Evolutionary conservation across 2,888 invertebrate species (phyloP), one percentile per base, ranked within the genome.

Genomic region (Odontomyia ornata): DNA sequence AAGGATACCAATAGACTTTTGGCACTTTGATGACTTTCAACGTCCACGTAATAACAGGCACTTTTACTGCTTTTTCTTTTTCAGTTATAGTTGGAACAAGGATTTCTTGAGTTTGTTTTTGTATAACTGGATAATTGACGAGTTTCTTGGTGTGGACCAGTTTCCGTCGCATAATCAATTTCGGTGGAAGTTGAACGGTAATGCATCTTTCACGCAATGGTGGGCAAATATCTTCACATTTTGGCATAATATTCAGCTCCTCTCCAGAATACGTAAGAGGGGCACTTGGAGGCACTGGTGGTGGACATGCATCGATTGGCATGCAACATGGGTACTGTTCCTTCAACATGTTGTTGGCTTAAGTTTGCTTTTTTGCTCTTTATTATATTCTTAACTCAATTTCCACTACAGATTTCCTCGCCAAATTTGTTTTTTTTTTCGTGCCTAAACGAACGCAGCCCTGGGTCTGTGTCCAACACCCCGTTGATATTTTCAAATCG

Each of bases 121-220:
- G 46, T 11, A 78, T 56, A 36, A 25, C 43, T 18, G 78, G 75
- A 69, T 77, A 57, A 2, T 72, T 25, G 7, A 77, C 75, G 5
- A 76, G 43, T 60, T 65, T 65, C 43, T 77, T 78, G 28, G 36
- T 47, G 13, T 75, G 57, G 43, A 78, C 64, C 21, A 69, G 69
- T 43, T 75, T 77, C 13, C 75, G 73, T 46, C 72, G 67, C 64
- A 75, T 71, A 3, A 78, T 56, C 5, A 78, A 18, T n/a, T 56
- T 56, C 11, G 78, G 76, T 30, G 78, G 76, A 11, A 67, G 78
- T 67, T 78, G 78, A 28, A 78, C 43, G 25, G 75, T 75, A 1
- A 78, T 75, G 21, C 73, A 77, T 25, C 69, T 65, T 27, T 57
- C 65, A 18, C 69, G 75, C 21, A 67, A 65, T 28, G 57, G 60